Base-by-base conservation (phyloP, 53 echinoderm and acorn worm genomes). In the Henricia sp. region DNA sequence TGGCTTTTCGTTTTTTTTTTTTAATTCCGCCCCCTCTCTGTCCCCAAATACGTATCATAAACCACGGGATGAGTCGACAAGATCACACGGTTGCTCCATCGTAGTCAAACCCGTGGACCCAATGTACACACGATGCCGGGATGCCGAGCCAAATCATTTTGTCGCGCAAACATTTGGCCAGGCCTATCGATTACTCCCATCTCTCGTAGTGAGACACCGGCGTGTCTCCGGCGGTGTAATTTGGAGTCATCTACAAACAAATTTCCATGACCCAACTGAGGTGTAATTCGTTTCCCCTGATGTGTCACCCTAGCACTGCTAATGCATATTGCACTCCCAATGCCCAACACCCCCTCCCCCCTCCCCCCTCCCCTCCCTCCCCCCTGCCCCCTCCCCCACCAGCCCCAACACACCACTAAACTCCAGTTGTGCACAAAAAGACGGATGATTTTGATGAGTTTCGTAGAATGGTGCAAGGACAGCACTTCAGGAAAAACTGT, bases 111-210 rank as follows among this genome's bases (percentile, higher is more conserved):
- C 53, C 55, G 37, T 21, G 67, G 67, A 38, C 67, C 39, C 37
- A 76, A 59, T 58, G 76, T 76, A 76, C 76, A 76, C 76, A 76
- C 56, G 76, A 56, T 59, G 26, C 42, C 76, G 28, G 59, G 56
- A 57, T 76, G 76, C 76, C 76, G 29, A 73, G 72, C 85, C 85
- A 85, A 72, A 85, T 85, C 85, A 62, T 85, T 85, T 85, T 85
- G 64, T 65, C 64, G 42, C 64, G 59, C 74, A 85, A 85, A 85
- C 85, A 85, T 72, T 85, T 85, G 63, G 73, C 46, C 64, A 32
- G 74, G 72, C 39, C 73, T 85, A 59, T 73, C 74, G 85, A 85
- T 85, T 85, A 73, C 85, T 38, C 62, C 50, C 27, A 71, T 58
- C 71, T 69, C 43, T 71, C 36, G 40, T 68, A 59, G 76, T 76